Percentiles rank a stretch among this genome's conserved stretches.
phyloP scores from a whole-genome alignment of 2,797 vertebrate species.

The Hydrophis major region DNA sequence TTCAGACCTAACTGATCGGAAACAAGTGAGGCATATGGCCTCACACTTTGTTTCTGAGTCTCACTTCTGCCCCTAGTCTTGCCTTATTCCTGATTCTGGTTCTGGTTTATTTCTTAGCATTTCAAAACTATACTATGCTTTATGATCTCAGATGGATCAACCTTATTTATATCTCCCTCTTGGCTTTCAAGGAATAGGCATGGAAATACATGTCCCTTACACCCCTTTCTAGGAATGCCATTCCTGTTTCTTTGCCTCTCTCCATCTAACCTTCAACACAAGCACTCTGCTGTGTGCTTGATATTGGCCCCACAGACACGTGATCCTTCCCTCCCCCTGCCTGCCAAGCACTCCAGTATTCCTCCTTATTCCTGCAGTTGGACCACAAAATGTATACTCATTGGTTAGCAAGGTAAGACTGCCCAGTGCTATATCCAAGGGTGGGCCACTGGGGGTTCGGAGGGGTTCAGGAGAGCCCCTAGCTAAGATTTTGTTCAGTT shows the following conservation, averaged over 20 bases:
- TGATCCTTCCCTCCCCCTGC: neutral
- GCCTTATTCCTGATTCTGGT: neutral
- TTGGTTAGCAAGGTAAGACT: neutral
- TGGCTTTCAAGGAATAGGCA: neutral
- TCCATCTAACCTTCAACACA: neutral
- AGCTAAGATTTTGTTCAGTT: no score
- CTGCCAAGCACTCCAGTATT: neutral
- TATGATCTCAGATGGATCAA: neutral
- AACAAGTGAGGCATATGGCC: neutral
- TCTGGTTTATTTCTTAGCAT: neutral
- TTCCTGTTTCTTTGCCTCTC: neutral
- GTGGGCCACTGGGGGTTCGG: no score
- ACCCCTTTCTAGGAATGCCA: neutral
- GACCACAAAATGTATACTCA: neutral
- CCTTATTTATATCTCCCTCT: neutral
- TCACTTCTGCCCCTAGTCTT: neutral
- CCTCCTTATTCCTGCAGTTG: neutral
- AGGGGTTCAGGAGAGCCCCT: no score
- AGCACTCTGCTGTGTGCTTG: neutral
- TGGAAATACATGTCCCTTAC: neutral
- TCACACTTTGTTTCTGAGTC: neutral
- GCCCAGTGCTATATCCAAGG: neutral
- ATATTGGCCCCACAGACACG: neutral
- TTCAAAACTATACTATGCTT: neutral
- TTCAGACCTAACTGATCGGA: neutral